These are phyloP conservation scores for Merops nubicus DNA, from an alignment of 2,113 vertebrate species.

Conservation along the genomic window DNA sequence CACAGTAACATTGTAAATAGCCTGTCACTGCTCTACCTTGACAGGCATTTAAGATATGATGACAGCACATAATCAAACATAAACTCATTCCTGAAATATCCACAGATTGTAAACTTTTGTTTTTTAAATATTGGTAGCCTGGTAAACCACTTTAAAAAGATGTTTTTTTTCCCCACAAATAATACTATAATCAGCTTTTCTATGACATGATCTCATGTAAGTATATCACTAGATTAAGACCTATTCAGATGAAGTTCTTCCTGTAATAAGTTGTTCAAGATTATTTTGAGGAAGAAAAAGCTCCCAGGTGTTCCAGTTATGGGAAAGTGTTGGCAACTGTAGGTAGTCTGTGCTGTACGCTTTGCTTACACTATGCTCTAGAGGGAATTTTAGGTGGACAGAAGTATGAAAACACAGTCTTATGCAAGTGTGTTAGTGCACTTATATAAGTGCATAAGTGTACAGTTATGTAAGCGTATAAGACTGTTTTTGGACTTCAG, in stretches of 20 bases:
- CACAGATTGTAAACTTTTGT: not conserved
- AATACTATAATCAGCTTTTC: not conserved
- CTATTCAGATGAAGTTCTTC: not conserved
- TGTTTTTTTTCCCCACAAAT: rapidly evolving
- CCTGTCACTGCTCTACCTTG: not conserved
- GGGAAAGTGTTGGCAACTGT: not conserved
- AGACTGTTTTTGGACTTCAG: not conserved
- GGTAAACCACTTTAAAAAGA: not conserved
- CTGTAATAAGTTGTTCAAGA: not conserved
- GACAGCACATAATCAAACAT: not conserved
- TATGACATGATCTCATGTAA: not conserved
- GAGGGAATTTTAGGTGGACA: not conserved
- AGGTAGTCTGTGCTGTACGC: not conserved
- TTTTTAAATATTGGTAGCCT: not conserved
- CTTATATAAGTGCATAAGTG: not conserved
- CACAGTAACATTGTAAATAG: not conserved
- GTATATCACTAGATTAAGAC: not conserved
- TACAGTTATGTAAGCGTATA: not conserved
- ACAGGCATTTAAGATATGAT: not conserved
- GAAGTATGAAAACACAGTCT: not conserved
- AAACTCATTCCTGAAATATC: not conserved
- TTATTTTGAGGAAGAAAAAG: not conserved
- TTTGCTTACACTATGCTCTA: not conserved
- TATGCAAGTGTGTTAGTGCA: not conserved
- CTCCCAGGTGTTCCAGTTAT: not conserved